Evolutionary conservation across 2,888 invertebrate genomes (phyloP), one percentile per base, ranked within the genome.

Genomic region (Tolmerus cingulatus): DNA sequence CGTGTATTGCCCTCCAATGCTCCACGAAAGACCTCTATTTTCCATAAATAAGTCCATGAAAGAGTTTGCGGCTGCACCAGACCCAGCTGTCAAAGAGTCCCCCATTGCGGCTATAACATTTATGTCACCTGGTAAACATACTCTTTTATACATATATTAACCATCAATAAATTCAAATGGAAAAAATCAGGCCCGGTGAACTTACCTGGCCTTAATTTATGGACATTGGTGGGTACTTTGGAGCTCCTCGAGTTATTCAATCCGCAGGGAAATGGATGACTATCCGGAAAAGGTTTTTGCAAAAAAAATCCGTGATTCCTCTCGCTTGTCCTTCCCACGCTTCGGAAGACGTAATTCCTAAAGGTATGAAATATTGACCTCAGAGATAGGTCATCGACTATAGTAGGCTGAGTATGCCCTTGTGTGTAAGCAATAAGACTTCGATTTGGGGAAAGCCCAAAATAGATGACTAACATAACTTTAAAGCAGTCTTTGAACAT

Each of bases 31-130:
- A 34, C 93, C 93, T 37, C 93, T 90, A 90, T 93, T 92, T 89
- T 93, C 92, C 79, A 91, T 90, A 1, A 89, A 55, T 2, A 94
- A 88, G 9, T 94, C 92, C 0, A 92, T 82, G 1, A 93, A n/a
- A 81, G 90, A 92, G 1, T 91, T 91, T 0, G 93, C 93, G 9
- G 92, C 91, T 8, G 93, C 90, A 30, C 94, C 94, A 34, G 92
- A 91, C 51, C 93, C 94, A 2, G 93, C 94, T 0, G 94, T 93
- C 51, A 94, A 90, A 19, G 94, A 94, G 90, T 94, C 94, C 0
- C 94, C 94, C 89, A 94, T 91, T 1, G 94, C 93, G 0, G 91
- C 94, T n/a, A 94, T 91, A 1, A 94, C 91, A 88, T 94, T 93
- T 51, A 94, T 93, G 90, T 94, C 94, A 51, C 94, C 94, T 34